These are phyloP conservation scores for Mustela nigripes DNA, from an alignment of 2,113 vertebrate genomes.

Conservation along the genomic window DNA sequence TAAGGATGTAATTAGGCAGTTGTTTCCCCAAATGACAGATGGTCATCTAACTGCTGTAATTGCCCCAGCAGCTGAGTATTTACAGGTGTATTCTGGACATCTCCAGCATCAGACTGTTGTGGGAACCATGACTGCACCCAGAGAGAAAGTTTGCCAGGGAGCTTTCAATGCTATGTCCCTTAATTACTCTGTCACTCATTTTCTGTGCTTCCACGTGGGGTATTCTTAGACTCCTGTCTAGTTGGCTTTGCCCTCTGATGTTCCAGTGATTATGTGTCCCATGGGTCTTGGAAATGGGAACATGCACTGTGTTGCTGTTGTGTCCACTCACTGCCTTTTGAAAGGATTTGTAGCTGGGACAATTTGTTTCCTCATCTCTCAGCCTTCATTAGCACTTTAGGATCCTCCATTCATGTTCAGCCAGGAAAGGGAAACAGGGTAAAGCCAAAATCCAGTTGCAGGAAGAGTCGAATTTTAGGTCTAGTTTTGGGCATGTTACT, in stretches of 20 bases:
- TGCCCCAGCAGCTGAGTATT: conserved; percentile 64
- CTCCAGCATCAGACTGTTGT: background rate
- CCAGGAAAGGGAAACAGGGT: background rate
- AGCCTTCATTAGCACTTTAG: background rate
- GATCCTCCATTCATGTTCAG: background rate
- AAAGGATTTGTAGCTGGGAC: background rate
- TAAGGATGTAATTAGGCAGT: conserved; percentile 63
- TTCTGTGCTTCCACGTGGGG: conserved; percentile 11
- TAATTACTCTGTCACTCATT: background rate
- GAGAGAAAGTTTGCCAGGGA: conserved; percentile 34
- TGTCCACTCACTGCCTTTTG: background rate
- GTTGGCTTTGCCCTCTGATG: background rate
- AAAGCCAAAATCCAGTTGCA: background rate
- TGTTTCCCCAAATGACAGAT: conserved; percentile 71
- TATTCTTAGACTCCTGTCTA: conserved; percentile 18
- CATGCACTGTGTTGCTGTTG: background rate
- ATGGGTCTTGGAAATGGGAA: background rate
- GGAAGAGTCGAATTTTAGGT: background rate
- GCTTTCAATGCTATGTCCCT: background rate
- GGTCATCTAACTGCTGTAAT: conserved; percentile 60
- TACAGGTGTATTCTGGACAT: conserved; percentile 70
- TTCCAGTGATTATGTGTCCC: background rate
- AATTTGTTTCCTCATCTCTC: background rate
- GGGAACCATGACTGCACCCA: conserved; percentile 36
- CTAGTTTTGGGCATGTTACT: background rate